A percentile compares a stretch with the other conserved stretches of the same genome.
These are phyloP conservation scores for Bergia puertoricense DNA, from an alignment of 92 coral and sea anemone genomes.

Conservation along the genomic window DNA sequence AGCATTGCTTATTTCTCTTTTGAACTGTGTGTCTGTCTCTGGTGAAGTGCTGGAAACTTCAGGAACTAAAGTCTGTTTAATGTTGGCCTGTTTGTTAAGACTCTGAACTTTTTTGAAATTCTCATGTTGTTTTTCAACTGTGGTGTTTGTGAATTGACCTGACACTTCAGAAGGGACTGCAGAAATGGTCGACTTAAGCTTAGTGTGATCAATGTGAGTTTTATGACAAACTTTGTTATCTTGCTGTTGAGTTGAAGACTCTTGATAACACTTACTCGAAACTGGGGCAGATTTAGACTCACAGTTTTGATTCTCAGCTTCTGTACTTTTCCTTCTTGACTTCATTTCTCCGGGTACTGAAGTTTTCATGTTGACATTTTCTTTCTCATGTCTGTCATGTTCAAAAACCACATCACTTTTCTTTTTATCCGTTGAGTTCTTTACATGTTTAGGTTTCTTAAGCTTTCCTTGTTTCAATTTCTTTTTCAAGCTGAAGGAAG, in stretches of 20 bases:
- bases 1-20: conserved; percentile 76
- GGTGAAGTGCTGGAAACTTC: neutral
- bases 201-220: neutral
- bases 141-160: neutral
- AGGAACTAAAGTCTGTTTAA: neutral
- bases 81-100: neutral
- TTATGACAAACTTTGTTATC: neutral
- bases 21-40: conserved; percentile 33
- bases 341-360: neutral
- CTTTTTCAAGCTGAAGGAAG: conserved; percentile 17
- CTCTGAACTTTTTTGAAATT: neutral
- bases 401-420: neutral
- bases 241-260: neutral
- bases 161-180: neutral
- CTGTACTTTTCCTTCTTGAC: neutral
- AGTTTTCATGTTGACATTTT: neutral
- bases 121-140: neutral
- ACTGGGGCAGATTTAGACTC: neutral
- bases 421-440: neutral
- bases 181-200: neutral
- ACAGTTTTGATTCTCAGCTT: conserved; percentile 1
- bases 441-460: neutral
- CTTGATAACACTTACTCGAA: neutral
- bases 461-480: conserved; percentile 5
- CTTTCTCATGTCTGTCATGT: neutral